Evolutionary conservation across 2,888 invertebrate species (phyloP).

Genomic region (Drosophila neutralis): DNA sequence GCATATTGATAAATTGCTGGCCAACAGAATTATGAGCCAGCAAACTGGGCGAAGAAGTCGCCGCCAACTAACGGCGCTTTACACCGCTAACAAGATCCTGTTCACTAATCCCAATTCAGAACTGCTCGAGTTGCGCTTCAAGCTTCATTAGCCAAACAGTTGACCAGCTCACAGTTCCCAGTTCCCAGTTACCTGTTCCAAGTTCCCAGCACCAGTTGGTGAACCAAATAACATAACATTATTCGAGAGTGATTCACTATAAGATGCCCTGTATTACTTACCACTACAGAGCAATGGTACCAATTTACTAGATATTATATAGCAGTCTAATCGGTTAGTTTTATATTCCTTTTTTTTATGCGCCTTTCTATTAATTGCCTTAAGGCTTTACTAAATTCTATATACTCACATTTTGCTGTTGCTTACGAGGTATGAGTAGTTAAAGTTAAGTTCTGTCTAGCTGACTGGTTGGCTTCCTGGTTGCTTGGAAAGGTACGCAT

Average conservation of each 20-base stretch:
- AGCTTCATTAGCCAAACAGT: constrained; percentile 72
- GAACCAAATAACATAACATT: constrained; percentile 8
- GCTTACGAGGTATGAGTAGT: constrained; percentile 20
- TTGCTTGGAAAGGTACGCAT: constrained; percentile 56
- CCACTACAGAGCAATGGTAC: background rate
- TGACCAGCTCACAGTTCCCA: constrained; percentile 31
- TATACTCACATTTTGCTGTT: background rate
- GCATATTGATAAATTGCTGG: constrained; percentile 68
- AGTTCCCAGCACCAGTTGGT: constrained; percentile 6
- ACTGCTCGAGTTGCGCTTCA: constrained; percentile 50
- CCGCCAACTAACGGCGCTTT: constrained; percentile 58
- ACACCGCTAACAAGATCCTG: constrained; percentile 67
- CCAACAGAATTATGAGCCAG: constrained; percentile 29
- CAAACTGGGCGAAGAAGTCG: constrained; percentile 37
- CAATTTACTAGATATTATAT: background rate
- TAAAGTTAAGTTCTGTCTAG: constrained; percentile 35
- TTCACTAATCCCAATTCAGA: constrained; percentile 48
- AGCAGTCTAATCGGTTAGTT: background rate
- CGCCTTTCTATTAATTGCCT: background rate
- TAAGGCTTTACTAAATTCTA: no score
- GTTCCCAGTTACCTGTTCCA: background rate
- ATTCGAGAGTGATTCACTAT: background rate
- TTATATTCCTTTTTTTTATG: background rate
- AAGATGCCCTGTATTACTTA: background rate
- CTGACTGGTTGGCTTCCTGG: constrained; percentile 30